Evolutionary conservation across 2,888 invertebrate species (phyloP), one percentile per base, ranked within the genome.

Genomic region (Buathra laborator): DNA sequence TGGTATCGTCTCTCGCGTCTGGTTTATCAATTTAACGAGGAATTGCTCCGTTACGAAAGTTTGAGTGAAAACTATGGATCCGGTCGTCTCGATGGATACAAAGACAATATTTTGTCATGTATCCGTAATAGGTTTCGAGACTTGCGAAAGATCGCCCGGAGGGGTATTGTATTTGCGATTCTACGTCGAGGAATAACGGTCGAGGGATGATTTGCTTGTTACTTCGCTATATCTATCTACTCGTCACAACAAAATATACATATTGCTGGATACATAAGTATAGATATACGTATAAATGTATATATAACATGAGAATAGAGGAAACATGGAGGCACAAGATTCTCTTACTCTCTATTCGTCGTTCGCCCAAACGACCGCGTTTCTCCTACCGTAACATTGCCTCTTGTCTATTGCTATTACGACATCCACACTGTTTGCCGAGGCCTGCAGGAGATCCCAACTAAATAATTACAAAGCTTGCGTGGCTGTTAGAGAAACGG

Each of bases 381-480:
- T 64, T 32, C 51, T 68, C 48, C 62, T 62, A 46, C 48, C 74
- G 62, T 75, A 37, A 37, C 75, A 75, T 64, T 64, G 75, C 46
- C 75, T 77, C 84, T 77, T 68, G 78, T 85, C 85, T 82, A 85
- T 77, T 62, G 75, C 85, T 79, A 79, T 85, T 85, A 85, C 85
- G 85, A 85, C 85, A 85, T 85, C 76, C 67, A 79, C 82, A 85
- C 85, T 85, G 82, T 85, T 85, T 85, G 85, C 70, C 85, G 82
- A 85, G 82, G 85, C 79, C 85, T 85, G 85, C 82, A 75, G 85
- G 70, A 82, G 85, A 85, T 85, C 74, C 82, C 85, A 85, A 85
- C 85, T 85, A 85, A 85, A 85, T 85, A 85, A 85, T 85, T 85
- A 85, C 85, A 84, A 84, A 84, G 84, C 84, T 84, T 75, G 84